These are phyloP conservation scores for Pectinophora gossypiella DNA, from an alignment of 1,140 invertebrate genomes.

Conservation along the genomic window DNA sequence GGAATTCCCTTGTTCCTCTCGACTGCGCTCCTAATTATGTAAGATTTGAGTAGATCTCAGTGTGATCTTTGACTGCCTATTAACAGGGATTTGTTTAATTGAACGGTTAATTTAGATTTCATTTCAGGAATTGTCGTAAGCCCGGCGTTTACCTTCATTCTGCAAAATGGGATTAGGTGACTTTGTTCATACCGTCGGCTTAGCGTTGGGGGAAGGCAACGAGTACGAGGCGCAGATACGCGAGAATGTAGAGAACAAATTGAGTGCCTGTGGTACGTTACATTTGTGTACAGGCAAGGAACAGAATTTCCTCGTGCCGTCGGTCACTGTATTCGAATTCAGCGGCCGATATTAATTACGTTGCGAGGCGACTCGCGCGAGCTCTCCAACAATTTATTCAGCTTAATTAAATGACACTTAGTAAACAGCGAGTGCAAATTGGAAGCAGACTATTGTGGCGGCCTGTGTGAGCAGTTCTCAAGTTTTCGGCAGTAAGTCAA, in stretches of 20 bases:
- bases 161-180: too few relatives aligned
- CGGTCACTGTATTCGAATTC: too few relatives aligned
- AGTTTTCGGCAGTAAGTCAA: conserved; percentile 44
- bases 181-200: too few relatives aligned
- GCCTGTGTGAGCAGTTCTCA: conserved; percentile 18
- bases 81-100: not conserved
- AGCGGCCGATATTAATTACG: not conserved
- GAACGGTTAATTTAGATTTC: not conserved
- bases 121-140: not conserved
- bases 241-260: too few relatives aligned
- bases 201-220: too few relatives aligned
- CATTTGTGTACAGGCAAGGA: too few relatives aligned
- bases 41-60: not conserved
- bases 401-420: conserved; percentile 5
- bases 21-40: not conserved
- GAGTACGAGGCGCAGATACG: too few relatives aligned
- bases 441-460: not conserved
- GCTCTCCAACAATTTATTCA: not conserved
- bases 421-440: not conserved
- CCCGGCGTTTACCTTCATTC: too few relatives aligned
- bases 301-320: too few relatives aligned
- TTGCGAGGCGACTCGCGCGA: not conserved
- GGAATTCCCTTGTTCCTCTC: not conserved
- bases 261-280: too few relatives aligned
- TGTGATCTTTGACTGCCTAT: not conserved